Evolutionary conservation across 2,113 vertebrate genomes (phyloP).

Genomic region (Nycticorax nycticorax): DNA sequence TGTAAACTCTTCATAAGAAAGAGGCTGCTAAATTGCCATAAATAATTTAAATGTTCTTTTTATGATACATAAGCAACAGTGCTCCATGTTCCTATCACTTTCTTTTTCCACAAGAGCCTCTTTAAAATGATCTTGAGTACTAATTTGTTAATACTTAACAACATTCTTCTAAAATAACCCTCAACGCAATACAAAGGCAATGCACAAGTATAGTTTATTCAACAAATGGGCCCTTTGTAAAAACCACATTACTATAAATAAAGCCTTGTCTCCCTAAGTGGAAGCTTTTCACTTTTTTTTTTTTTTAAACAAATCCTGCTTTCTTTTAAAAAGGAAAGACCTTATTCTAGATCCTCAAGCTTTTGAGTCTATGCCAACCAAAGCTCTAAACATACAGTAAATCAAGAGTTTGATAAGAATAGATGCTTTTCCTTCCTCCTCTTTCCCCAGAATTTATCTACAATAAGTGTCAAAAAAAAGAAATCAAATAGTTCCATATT

Average conservation of each 20-base stretch:
- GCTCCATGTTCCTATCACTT: background rate
- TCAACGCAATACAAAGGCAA: slow-evolving; percentile 2
- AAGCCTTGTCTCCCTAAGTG: slow-evolving; percentile 15
- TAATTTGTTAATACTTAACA: slow-evolving; percentile 42
- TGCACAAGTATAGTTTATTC: slow-evolving; percentile 6
- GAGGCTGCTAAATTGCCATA: background rate
- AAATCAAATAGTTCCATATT: slow-evolving; percentile 65
- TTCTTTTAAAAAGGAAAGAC: slow-evolving; percentile 9
- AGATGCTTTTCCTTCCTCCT: background rate
- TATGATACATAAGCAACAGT: background rate
- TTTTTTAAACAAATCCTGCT: background rate
- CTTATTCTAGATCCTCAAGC: background rate
- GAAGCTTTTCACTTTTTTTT: slow-evolving; percentile 33
- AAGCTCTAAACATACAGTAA: slow-evolving; percentile 18
- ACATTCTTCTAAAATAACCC: slow-evolving; percentile 23
- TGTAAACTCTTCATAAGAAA: background rate
- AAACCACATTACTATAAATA: slow-evolving; percentile 29
- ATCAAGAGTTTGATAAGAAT: background rate
- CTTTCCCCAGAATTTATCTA: background rate
- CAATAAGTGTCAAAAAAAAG: slow-evolving; percentile 14
- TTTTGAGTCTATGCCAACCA: slow-evolving; percentile 25
- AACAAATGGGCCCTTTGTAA: slow-evolving; percentile 40
- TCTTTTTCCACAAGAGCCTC: background rate
- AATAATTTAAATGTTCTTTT: slow-evolving; percentile 8
- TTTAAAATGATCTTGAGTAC: background rate